Evolutionary conservation across 2,888 invertebrate species (phyloP).

Genomic region (Spodoptera littoralis): DNA sequence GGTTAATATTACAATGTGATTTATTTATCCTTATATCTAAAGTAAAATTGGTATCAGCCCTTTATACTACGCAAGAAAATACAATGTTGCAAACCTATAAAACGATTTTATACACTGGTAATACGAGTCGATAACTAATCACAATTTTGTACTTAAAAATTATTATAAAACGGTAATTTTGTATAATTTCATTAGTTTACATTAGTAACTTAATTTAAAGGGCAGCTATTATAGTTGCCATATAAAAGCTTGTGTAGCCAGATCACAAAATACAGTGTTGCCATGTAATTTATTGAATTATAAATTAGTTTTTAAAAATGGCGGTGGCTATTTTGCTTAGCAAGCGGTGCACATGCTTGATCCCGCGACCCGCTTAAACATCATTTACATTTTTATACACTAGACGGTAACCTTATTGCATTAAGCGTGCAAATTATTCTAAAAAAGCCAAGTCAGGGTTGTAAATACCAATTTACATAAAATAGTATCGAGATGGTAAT

Average conservation of each 20-base stretch:
- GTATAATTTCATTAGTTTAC: constrained; percentile 53
- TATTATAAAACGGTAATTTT: constrained; percentile 55
- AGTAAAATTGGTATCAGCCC: constrained; percentile 85
- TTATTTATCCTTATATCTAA: constrained; percentile 70
- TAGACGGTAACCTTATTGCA: constrained; percentile 66
- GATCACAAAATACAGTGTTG: constrained; percentile 15
- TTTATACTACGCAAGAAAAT: constrained; percentile 65
- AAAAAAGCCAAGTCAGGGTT: constrained; percentile 22
- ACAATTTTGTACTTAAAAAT: constrained; percentile 77
- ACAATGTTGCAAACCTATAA: constrained; percentile 66
- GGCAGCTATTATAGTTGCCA: constrained; percentile 43
- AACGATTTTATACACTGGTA: constrained; percentile 77
- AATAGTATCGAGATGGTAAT: constrained; percentile 17
- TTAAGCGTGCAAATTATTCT: constrained; percentile 57
- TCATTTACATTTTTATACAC: constrained; percentile 45
- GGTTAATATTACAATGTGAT: constrained; percentile 68
- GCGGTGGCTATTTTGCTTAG: constrained; percentile 34
- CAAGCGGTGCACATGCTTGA: constrained; percentile 38
- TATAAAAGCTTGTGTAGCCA: constrained; percentile 34
- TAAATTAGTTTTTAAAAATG: constrained; percentile 18
- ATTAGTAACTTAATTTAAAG: constrained; percentile 35
- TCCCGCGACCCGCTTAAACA: constrained; percentile 9
- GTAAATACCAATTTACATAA: constrained; percentile 32
- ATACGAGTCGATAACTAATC: constrained; percentile 69
- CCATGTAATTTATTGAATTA: constrained; percentile 13